These are phyloP conservation scores for Steatornis caripensis DNA, from an alignment of 2,113 vertebrate species.

Conservation along the genomic window DNA sequence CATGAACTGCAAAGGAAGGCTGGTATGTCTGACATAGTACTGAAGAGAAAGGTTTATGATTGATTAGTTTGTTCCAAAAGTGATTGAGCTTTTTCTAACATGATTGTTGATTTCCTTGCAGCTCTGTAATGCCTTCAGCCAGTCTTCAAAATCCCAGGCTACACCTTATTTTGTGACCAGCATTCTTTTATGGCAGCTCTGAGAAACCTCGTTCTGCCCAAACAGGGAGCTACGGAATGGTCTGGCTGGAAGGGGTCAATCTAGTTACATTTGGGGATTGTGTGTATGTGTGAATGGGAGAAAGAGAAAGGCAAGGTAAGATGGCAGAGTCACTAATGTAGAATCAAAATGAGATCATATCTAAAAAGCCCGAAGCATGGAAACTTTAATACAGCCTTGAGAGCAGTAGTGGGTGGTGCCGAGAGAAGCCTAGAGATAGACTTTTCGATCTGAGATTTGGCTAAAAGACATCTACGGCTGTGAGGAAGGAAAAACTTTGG, in stretches of 20 bases:
- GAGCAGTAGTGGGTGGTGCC: background rate
- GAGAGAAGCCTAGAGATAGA: background rate
- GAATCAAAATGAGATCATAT: background rate
- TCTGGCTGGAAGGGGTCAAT: background rate
- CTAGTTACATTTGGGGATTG: background rate
- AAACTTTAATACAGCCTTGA: background rate
- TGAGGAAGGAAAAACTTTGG: background rate
- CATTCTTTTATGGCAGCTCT: background rate
- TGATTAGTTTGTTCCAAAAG: background rate
- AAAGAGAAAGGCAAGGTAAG: background rate
- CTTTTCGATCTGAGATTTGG: background rate
- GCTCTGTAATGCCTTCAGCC: background rate
- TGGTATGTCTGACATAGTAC: background rate
- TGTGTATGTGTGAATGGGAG: background rate
- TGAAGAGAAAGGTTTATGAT: background rate
- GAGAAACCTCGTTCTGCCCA: rapidly evolving
- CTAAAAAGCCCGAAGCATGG: background rate
- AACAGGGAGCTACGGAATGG: background rate
- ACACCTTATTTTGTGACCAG: background rate
- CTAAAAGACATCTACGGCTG: background rate
- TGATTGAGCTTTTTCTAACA: background rate
- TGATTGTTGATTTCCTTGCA: background rate
- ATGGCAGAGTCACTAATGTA: background rate
- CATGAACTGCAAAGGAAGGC: background rate
- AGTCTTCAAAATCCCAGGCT: background rate